Base-by-base conservation (phyloP, 1,140 invertebrate genomes). In the Calliopsis andreniformis region DNA sequence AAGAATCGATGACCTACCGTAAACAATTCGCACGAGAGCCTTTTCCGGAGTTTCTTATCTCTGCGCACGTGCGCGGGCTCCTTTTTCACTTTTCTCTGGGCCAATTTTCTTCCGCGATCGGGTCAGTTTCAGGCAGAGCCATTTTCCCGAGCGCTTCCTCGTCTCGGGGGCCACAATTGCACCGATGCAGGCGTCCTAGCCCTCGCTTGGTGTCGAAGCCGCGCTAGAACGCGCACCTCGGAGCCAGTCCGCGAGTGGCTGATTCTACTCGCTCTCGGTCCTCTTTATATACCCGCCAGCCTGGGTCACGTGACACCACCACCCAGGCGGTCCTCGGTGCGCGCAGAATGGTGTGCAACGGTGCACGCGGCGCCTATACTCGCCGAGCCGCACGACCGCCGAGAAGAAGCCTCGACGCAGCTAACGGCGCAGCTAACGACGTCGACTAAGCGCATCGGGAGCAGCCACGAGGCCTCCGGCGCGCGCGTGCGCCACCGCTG, bases 231-330 rank as follows among this genome's bases (percentile, higher is more conserved):
- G 42, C 61, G 47, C 43, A 76, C 85, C 73, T 86, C 80, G 80
- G 83, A 89, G 87, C 88, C 88, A 87, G 83, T 85, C 77, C 71
- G 77, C 80, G 86, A 88, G 79, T 88, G 88, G 88, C 87, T 88
- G 88, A 86, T 81, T 87, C 35, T 30, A 79, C 71, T 35, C 51
- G 69, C 72, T 69, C 59, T 55, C 63, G 67, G 55, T 51, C 62
- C 76, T 76, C 79, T 69, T 88, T 89, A 86, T 89, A 89, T 89
- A 89, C 85, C 87, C 80, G 56, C 69, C 64, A 77, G 76, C 23
- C 45, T 32, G 55, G 7, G 56, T 87, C 88, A 89, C 88, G 88
- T 89, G 88, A 80, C 30, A 39, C 56, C 64, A 78, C 76, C 59
- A 64, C 61, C 62, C 55, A 30, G 12, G 16, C 35, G 61, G 53